A percentile compares a stretch with the other conserved stretches of the same genome.
Evolutionary conservation across 2,797 vertebrate genomes (phyloP).

Genomic region (Epinephelus malabaricus): DNA sequence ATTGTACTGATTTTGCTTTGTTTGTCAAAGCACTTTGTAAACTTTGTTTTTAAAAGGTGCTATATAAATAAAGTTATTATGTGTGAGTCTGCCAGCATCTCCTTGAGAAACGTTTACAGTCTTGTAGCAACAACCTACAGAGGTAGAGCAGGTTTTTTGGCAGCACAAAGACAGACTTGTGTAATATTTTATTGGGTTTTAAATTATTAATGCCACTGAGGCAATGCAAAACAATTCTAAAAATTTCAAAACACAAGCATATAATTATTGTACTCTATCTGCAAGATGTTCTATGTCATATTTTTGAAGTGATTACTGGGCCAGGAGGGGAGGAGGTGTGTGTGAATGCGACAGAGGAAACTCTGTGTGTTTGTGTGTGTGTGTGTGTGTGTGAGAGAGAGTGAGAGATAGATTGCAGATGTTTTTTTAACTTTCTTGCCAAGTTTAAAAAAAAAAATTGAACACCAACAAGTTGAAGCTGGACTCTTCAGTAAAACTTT

Average conservation of each 20-base stretch:
- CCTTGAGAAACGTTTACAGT: conserved; percentile 37
- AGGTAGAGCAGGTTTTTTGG: conserved; percentile 30
- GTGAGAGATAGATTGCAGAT: background rate
- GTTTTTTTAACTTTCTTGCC: conserved; percentile 10
- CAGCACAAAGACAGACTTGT: conserved; percentile 45
- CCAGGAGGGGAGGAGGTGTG: conserved; percentile 2
- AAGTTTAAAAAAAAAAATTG: background rate
- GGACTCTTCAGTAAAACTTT: conserved; percentile 39
- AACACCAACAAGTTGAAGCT: conserved; percentile 18
- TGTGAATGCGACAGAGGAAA: conserved; percentile 14
- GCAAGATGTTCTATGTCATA: conserved; percentile 29
- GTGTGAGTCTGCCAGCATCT: conserved; percentile 31
- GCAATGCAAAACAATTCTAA: conserved; percentile 17
- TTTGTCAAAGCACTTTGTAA: too few relatives aligned
- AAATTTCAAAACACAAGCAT: conserved; percentile 34
- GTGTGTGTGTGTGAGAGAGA: background rate
- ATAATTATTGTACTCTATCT: conserved; percentile 28
- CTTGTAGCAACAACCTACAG: conserved; percentile 42
- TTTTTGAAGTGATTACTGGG: conserved; percentile 19
- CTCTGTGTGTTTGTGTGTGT: background rate
- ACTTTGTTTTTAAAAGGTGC: too few relatives aligned
- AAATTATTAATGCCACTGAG: conserved; percentile 67
- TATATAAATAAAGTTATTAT: too few relatives aligned
- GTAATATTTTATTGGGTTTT: conserved; percentile 65
- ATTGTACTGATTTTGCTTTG: too few relatives aligned